Evolutionary conservation across 2,797 vertebrate genomes (phyloP), one percentile per base, ranked within the genome.

Genomic region (Acipenser transmontanus): DNA sequence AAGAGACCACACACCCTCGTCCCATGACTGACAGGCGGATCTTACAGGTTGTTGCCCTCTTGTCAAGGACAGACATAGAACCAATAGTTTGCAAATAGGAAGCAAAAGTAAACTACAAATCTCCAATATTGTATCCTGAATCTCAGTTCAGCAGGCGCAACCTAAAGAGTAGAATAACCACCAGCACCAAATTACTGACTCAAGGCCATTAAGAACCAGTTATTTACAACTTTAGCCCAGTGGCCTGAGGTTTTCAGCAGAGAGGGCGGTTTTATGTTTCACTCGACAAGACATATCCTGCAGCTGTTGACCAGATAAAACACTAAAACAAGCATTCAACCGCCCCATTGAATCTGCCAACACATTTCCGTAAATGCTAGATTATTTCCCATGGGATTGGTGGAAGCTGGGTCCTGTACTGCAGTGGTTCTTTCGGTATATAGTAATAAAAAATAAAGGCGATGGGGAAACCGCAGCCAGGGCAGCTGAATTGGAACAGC

Each of bases 401-500:
- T 20, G 17, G 47, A 61, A 61, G 60, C 17, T 14, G 20, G n/a
- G n/a, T n/a, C 20, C 56, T 49, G 54, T 48, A 17, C n/a, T 47
- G 9, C 59, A 61, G 59, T 47, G 69, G 14, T 62, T 20, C 11
- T n/a, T 61, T 9, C 11, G 7, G 20, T 13, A 34, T 34, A 34
- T 34, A 34, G 3, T 34, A 34, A 34, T 34, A 34, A 34, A 34
- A 34, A 47, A 62, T 34, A 64, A 51, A 69, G n/a, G n/a, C 17
- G 57, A 50, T 48, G 7, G 12, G 50, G n/a, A 9, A 34, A 59
- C 8, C n/a, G 1, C 63, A 54, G 13, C 56, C 64, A n/a, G 66
- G 62, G 14, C 56, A 65, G 66, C 70, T 61, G 56, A 64, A 71
- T 70, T 61, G 34, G 17, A 61, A 47, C 67, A 73, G 75, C 64